Conservation (phyloP, 1,140 invertebrate genomes). For the Drosophila bipectinata region DNA sequence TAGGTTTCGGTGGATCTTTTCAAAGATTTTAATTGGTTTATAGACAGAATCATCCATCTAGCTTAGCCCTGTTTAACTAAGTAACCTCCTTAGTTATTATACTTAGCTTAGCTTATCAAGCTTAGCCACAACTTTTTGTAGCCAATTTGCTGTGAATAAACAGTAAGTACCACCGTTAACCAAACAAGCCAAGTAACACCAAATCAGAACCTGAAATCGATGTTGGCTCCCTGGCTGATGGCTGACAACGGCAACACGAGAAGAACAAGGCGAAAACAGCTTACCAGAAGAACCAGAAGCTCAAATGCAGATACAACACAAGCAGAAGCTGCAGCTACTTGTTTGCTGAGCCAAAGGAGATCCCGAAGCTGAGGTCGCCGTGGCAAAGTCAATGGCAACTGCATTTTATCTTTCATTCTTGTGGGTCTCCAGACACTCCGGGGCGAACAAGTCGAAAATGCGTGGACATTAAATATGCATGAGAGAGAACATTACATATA, state of each 20-base stretch:
- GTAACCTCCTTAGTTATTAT: not conserved
- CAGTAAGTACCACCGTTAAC: conserved; percentile 3
- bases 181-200: conserved; percentile 24
- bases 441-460: conserved; percentile 40
- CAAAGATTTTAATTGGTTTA: conserved; percentile 10
- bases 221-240: conserved; percentile 25
- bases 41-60: no score
- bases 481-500: conserved; percentile 76
- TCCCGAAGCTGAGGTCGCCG: conserved; percentile 34
- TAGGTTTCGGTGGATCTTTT: conserved; percentile 6
- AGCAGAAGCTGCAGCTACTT: conserved; percentile 40
- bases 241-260: conserved; percentile 51
- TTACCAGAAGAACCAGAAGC: conserved; percentile 58
- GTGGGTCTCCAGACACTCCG: not conserved
- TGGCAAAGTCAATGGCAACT: conserved; percentile 49
- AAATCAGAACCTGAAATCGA: conserved; percentile 36
- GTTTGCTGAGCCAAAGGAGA: conserved; percentile 10
- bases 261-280: conserved; percentile 63
- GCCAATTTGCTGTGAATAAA: conserved; percentile 9
- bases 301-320: conserved; percentile 53
- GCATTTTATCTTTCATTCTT: conserved; percentile 64
- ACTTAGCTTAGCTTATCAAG: not conserved
- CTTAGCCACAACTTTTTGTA: not conserved
- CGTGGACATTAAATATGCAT: conserved; percentile 83
- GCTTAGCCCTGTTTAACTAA: no score